Conservation (phyloP, 2,797 vertebrate genomes). For the Babyrousa celebensis region DNA sequence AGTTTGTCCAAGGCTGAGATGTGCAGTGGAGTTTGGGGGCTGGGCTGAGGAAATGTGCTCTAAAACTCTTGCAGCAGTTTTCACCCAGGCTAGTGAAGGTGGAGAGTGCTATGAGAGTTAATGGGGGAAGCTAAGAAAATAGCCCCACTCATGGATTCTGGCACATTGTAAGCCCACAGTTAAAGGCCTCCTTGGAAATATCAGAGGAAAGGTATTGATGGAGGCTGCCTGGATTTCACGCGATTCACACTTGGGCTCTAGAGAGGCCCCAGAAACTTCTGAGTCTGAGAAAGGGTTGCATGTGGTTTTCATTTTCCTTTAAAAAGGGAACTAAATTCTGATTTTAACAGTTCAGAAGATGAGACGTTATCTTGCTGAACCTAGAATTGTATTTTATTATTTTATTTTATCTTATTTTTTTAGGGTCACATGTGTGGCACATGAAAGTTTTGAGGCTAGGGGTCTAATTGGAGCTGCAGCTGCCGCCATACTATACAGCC, state of each 20-base stretch:
- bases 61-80: not conserved
- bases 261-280: not conserved
- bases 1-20: not conserved
- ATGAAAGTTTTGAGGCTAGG: no score
- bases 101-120: not conserved
- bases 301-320: not conserved
- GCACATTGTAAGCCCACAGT: not conserved
- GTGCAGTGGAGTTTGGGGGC: not conserved
- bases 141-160: no score
- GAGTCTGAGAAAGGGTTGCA: not conserved
- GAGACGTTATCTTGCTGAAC: not conserved
- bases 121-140: not conserved
- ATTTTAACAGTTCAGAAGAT: slow-evolving; percentile 16
- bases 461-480: no score
- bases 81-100: not conserved
- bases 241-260: not conserved
- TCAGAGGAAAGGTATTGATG: not conserved
- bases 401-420: not conserved
- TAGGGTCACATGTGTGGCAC: no score
- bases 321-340: slow-evolving; percentile 1
- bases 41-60: not conserved
- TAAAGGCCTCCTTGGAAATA: not conserved
- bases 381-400: not conserved
- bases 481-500: no score
- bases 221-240: not conserved